Base-by-base conservation (phyloP, 2,113 vertebrate genomes). In the Gasterosteus aculeatus region DNA sequence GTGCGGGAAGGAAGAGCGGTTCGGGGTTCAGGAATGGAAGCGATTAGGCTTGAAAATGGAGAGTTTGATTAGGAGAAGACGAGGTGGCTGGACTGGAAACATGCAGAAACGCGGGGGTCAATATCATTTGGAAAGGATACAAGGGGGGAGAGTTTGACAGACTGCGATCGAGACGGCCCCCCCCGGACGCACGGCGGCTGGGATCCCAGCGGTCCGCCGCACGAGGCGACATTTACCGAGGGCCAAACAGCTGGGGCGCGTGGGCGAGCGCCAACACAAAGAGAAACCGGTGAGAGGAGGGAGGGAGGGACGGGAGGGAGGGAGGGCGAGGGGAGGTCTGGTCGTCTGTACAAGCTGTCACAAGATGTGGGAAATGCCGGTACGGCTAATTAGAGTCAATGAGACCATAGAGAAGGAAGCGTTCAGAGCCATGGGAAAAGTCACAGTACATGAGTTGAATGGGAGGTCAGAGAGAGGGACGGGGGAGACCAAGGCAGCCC, bases 201-300 rank as follows among this genome's bases (percentile, higher is more conserved):
- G 15, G 51, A 74, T 85, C 77, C 76, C 82, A 72, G 84, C 64
- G 46, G 75, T 1, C 1, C 14, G 10, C 74, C 54, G 75, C 29
- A 77, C 54, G 56, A 69, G 85, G 88, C 70, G 85, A 86, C 85
- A 83, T 90, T 90, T 90, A 84, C 78, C 46, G 67, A 35, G 22
- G 72, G 81, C 82, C 87, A 86, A 91, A 86, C 91, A 92, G 88
- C 92, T 91, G 90, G 76, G 69, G 60, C 39, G 56, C 26, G 49
- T 65, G 79, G 79, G 86, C 80, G 66, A 75, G 57, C 1, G 80
- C 78, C 88, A 87, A 78, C 77, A 87, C 62, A 76, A 81, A 85
- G 80, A 74, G 42, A 57, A 35, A 3, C 31, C 2, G 22, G 57
- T 8, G 2, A 47, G 46, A 19, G 80, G 39, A 22, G 38, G 29